Evolutionary conservation across 2,797 vertebrate genomes (phyloP).

Genomic region (Chaetophractus vellerosus): DNA sequence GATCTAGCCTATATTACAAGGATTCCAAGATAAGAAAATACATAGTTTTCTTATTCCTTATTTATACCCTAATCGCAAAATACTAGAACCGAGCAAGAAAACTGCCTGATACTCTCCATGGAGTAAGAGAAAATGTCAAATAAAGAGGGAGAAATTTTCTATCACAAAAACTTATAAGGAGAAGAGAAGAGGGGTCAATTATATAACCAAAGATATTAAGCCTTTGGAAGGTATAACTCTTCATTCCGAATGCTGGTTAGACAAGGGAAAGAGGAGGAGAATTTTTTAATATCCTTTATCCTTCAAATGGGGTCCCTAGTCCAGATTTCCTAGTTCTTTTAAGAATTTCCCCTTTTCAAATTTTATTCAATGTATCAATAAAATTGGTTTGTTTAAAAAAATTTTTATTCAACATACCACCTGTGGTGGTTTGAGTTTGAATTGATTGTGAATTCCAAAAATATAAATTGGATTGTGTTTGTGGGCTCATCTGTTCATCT

Average conservation of each 20-base stretch:
- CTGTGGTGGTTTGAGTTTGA: too few relatives aligned
- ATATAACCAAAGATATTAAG: conserved; percentile 37
- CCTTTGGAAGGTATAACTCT: background rate
- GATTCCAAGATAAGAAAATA: background rate
- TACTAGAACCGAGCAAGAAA: conserved; percentile 31
- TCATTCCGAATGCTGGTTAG: background rate
- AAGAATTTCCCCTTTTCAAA: background rate
- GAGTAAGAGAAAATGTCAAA: conserved; percentile 30
- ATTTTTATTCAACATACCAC: background rate
- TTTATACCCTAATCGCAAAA: conserved; percentile 49
- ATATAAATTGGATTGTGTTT: too few relatives aligned
- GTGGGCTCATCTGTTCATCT: too few relatives aligned
- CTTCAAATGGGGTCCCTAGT: background rate
- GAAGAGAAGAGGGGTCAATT: background rate
- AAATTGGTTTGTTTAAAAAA: too few relatives aligned
- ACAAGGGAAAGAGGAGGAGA: background rate
- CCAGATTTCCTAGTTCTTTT: conserved; percentile 13
- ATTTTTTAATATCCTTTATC: conserved; percentile 18
- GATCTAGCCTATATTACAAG: background rate
- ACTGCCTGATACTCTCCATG: background rate
- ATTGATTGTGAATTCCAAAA: too few relatives aligned
- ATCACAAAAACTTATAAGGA: conserved; percentile 12
- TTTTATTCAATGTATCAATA: background rate
- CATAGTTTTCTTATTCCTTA: background rate
- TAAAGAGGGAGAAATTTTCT: background rate